A percentile compares a stretch with the other conserved stretches of the same genome.
phyloP scores from a whole-genome alignment of 2,888 invertebrate species.

The Ormyrus nitidulus region DNA sequence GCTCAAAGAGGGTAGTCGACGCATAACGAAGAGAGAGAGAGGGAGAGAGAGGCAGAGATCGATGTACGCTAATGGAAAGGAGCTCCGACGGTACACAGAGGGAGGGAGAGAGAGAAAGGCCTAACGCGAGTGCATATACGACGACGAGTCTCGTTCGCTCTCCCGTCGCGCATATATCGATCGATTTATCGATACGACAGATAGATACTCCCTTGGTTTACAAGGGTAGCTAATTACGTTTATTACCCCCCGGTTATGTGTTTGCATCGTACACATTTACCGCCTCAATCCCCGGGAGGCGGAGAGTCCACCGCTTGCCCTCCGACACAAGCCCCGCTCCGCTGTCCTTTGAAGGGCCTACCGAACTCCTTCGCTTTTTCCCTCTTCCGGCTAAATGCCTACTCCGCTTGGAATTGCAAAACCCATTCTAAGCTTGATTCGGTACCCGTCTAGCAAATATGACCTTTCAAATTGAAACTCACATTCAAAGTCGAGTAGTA shows the following conservation, averaged over 20 bases:
- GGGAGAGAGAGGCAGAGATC: slow-evolving; percentile 21
- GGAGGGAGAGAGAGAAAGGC: slow-evolving; percentile 7
- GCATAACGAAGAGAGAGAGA: slow-evolving; percentile 36
- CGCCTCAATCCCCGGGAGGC: slow-evolving; percentile 51
- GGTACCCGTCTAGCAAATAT: too few relatives aligned
- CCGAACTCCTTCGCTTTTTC: not conserved
- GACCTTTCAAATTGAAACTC: too few relatives aligned
- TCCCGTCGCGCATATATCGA: slow-evolving; percentile 58
- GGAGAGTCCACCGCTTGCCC: slow-evolving; percentile 25
- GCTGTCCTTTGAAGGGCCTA: not conserved
- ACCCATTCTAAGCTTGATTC: too few relatives aligned
- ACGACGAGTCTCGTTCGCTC: not conserved
- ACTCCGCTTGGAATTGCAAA: too few relatives aligned
- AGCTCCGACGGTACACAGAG: slow-evolving; percentile 63
- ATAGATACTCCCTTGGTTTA: slow-evolving; percentile 62
- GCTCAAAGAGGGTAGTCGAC: slow-evolving; percentile 24
- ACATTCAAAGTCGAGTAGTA: too few relatives aligned
- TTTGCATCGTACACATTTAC: slow-evolving; percentile 69
- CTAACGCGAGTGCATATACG: not conserved
- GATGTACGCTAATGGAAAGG: slow-evolving; percentile 68
- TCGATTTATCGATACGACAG: slow-evolving; percentile 69
- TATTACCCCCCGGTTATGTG: slow-evolving; percentile 72
- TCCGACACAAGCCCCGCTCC: too few relatives aligned
- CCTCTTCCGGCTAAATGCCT: not conserved
- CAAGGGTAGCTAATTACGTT: slow-evolving; percentile 72